phyloP scores from a whole-genome alignment of 2,113 vertebrate genomes.

The Cathartes aura region DNA sequence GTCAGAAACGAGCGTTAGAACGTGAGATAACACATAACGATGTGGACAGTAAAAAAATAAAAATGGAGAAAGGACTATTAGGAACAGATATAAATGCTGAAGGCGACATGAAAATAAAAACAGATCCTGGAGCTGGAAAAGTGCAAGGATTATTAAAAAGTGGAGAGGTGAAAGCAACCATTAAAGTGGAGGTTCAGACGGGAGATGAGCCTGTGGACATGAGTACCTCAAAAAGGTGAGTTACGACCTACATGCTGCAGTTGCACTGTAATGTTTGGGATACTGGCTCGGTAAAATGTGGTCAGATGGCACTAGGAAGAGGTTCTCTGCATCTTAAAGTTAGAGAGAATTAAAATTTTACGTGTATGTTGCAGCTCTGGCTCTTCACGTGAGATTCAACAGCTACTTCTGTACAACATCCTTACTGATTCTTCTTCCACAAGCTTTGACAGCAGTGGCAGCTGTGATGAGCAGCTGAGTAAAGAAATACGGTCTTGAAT shows the following conservation, averaged over 20 bases:
- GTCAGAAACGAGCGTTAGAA: constrained; percentile 94
- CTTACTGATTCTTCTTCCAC: neutral
- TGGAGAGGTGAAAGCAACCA: constrained; percentile 83
- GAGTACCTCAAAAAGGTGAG: constrained; percentile 95
- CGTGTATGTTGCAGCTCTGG: fast-evolving
- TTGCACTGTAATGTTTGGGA: neutral
- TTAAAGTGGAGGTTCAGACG: constrained; percentile 87
- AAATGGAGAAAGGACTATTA: constrained; percentile 82
- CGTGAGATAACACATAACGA: constrained; percentile 79
- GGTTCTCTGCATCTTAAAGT: neutral
- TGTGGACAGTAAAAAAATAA: constrained; percentile 86
- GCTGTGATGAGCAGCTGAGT: neutral
- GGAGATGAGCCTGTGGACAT: constrained; percentile 94
- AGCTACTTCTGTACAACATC: neutral
- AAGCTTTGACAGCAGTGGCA: neutral
- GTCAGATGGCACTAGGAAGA: no score
- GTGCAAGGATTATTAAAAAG: constrained; percentile 81
- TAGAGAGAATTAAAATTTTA: neutral
- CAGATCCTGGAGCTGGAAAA: constrained; percentile 74
- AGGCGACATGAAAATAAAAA: constrained; percentile 69
- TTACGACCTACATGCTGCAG: fast-evolving
- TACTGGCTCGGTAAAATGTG: neutral
- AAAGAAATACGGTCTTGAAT: neutral
- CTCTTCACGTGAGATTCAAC: neutral
- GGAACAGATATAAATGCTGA: constrained; percentile 63